Evolutionary conservation across 1,140 invertebrate species (phyloP).

Genomic region (Drosophila ficusphila): DNA sequence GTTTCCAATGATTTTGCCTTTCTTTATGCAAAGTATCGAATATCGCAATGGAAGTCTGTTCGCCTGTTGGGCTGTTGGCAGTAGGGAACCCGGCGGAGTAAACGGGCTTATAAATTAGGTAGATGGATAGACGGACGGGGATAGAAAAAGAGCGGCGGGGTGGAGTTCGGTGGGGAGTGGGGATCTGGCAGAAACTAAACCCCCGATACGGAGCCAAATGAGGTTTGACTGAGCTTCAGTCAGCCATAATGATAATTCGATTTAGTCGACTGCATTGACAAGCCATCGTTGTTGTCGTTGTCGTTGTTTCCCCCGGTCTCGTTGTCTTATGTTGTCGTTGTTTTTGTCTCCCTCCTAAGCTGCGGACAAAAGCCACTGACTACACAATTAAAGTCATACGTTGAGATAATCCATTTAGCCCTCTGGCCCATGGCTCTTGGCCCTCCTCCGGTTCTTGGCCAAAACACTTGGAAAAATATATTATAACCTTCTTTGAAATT

Average conservation of each 20-base stretch:
- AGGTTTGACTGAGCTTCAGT: slow-evolving; percentile 82
- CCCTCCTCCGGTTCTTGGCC: slow-evolving; percentile 1
- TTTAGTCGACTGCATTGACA: slow-evolving; percentile 78
- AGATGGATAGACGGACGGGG: slow-evolving; percentile 22
- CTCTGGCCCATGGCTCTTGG: slow-evolving; percentile 29
- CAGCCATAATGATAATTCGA: slow-evolving; percentile 84
- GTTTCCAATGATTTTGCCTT: slow-evolving; percentile 82
- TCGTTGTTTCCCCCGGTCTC: slow-evolving; percentile 20
- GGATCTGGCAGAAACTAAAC: slow-evolving; percentile 30
- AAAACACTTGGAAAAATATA: slow-evolving; percentile 17
- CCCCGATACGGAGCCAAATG: slow-evolving; percentile 66
- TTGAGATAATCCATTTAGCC: slow-evolving; percentile 72
- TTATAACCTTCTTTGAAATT: too few relatives aligned
- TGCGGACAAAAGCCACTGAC: slow-evolving; percentile 66
- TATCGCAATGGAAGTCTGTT: slow-evolving; percentile 70
- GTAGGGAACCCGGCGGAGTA: slow-evolving; percentile 12
- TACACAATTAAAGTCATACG: slow-evolving; percentile 76
- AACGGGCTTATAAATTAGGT: slow-evolving; percentile 41
- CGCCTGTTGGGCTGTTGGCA: neutral
- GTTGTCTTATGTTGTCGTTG: slow-evolving; percentile 27
- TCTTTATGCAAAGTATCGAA: slow-evolving; percentile 79
- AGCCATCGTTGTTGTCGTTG: slow-evolving; percentile 47
- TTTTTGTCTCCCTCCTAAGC: slow-evolving; percentile 32
- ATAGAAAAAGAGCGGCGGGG: neutral
- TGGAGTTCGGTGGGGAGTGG: neutral